A percentile compares a stretch with the other conserved stretches of the same genome.
Evolutionary conservation across 2,888 invertebrate genomes (phyloP).

Genomic region (Torymus tubicola): DNA sequence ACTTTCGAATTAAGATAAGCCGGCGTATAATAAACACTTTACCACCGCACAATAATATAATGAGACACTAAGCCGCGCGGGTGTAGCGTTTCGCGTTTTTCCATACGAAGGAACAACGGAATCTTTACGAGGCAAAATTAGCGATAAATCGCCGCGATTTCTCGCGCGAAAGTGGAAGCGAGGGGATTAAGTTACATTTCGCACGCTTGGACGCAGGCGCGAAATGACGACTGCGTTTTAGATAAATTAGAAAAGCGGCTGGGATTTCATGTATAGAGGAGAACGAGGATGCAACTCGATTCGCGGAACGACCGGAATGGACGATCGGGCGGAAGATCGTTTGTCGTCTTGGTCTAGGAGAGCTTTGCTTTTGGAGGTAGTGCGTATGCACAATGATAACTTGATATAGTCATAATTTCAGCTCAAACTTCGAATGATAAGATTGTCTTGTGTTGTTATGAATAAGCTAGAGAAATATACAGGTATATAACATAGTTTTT

Average conservation of each 20-base stretch:
- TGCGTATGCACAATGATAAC: conserved; percentile 2
- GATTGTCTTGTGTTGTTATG: not conserved
- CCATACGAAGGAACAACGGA: not conserved
- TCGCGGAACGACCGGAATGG: conserved; percentile 44
- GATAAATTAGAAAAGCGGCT: conserved; percentile 49
- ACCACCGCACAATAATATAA: conserved; percentile 37
- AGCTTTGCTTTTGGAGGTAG: not conserved
- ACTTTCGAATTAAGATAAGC: conserved; percentile 34
- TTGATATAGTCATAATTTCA: conserved; percentile 26
- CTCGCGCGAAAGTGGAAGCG: conserved; percentile 39
- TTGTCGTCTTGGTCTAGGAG: conserved; percentile 35
- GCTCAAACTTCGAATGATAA: not conserved
- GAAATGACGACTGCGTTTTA: conserved; percentile 8
- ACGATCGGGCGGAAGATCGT: conserved; percentile 28
- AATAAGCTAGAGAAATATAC: too few relatives aligned
- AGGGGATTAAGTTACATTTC: conserved; percentile 50
- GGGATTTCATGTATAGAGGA: conserved; percentile 27
- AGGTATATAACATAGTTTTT: too few relatives aligned
- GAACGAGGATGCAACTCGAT: conserved; percentile 29
- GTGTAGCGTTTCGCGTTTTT: conserved; percentile 22
- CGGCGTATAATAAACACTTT: conserved; percentile 20
- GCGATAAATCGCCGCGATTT: conserved; percentile 43
- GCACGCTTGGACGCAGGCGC: not conserved
- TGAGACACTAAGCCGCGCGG: conserved; percentile 8
- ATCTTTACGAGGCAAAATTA: conserved; percentile 52